Evolutionary conservation across 2,888 invertebrate species (phyloP), one percentile per base, ranked within the genome.

Genomic region (Agrotis ipsilon): DNA sequence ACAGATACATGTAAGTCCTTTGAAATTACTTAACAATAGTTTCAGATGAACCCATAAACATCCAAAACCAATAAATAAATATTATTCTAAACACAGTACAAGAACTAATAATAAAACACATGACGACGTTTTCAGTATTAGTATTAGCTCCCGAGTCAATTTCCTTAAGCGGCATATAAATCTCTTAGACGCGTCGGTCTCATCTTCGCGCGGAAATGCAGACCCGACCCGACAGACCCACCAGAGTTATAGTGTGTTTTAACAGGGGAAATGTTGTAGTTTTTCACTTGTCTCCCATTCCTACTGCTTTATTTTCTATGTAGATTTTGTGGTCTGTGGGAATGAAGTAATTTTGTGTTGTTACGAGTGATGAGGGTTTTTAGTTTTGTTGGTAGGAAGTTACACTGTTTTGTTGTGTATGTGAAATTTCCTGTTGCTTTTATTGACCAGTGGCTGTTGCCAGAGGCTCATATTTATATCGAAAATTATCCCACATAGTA

Each of bases 241-340:
- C 88, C 65, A 89, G 92, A 94, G 90, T 93, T 94, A 94, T 94
- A 88, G 91, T 86, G 89, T 92, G 91, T 91, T 94, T 92, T 92
- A 92, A 91, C 92, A 90, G 88, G 92, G 94, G 94, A 94, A 95
- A 94, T 94, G 92, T 85, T 87, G 91, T 91, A 93, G 90, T 94
- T 94, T 94, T 94, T 94, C 94, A 94, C 82, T 82, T 84, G 85
- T 85, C 84, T 76, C 68, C 85, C 85, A 81, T 75, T 52, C 76
- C 70, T 61, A 67, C 64, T 80, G 60, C 79, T 81, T 81, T 87
- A 85, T 88, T 87, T 87, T 81, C 72, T 62, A 84, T 82, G 82
- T 79, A 80, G 79, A 85, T 83, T 78, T 73, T 68, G 78, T 72
- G 79, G 80, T 72, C 60, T 48, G 74, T 52, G 70, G 46, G 74